Conservation (phyloP, 2,888 invertebrate genomes). For the Thera britannica region DNA sequence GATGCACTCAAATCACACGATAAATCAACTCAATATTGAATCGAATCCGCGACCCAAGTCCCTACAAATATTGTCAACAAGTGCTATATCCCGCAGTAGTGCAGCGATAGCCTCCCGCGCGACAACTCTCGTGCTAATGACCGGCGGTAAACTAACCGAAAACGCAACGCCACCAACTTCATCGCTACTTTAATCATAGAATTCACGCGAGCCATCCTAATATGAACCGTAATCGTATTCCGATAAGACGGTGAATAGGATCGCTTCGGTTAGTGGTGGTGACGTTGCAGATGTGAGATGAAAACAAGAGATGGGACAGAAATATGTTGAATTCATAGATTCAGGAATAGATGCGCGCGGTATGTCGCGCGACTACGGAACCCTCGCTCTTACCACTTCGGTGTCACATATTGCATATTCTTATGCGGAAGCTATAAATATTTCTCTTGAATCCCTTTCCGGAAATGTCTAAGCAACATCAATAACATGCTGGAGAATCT, state of each 20-base stretch:
- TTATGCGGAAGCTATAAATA: too few species aligned
- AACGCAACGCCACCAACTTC: conserved; percentile 44
- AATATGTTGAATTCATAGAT: conserved; percentile 69
- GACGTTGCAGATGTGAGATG: conserved; percentile 45
- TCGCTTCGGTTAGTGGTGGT: conserved; percentile 19
- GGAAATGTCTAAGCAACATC: too few species aligned
- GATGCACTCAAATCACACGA: conserved; percentile 6
- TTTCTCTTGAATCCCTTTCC: too few species aligned
- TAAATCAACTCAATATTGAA: conserved; percentile 12
- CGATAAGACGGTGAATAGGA: conserved; percentile 12
- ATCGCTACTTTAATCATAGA: conserved; percentile 45
- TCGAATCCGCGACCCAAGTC: conserved; percentile 1
- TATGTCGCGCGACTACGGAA: conserved; percentile 7
- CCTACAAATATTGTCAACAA: conserved; percentile 6
- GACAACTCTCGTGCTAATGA: conserved; percentile 49
- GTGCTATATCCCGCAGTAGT: not conserved
- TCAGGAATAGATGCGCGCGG: conserved; percentile 61
- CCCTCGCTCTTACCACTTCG: too few species aligned
- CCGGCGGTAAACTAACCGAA: conserved; percentile 48
- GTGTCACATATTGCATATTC: too few species aligned
- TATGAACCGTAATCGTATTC: conserved; percentile 2
- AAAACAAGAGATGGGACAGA: conserved; percentile 63
- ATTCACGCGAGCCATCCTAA: conserved; percentile 10
- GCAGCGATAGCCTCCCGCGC: conserved; percentile 7
- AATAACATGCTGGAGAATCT: not conserved